Evolutionary conservation across 2,888 invertebrate genomes (phyloP).

Genomic region (Idaea straminata): DNA sequence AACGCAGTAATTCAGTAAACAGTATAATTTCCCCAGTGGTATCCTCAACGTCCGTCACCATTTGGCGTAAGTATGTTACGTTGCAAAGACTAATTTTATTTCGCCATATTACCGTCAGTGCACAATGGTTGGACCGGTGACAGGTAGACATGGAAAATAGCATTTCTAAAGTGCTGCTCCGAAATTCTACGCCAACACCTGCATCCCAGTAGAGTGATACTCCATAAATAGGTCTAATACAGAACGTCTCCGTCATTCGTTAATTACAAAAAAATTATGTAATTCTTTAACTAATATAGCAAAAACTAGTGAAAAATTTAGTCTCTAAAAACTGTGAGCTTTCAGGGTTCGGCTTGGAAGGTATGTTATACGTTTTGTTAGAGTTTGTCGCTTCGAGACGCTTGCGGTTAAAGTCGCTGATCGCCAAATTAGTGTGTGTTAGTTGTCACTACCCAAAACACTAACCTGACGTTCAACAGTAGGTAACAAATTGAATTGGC

Average conservation of each 20-base stretch:
- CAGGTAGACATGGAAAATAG: not conserved
- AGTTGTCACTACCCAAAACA: conserved; percentile 13
- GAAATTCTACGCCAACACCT: not conserved
- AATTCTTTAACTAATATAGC: too few species aligned
- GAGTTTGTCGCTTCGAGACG: too few species aligned
- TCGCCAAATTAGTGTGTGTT: not conserved
- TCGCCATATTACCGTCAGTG: conserved; percentile 3
- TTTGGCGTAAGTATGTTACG: conserved; percentile 23
- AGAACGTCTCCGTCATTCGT: too few species aligned
- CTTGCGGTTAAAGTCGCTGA: not conserved
- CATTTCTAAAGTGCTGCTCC: too few species aligned
- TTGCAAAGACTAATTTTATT: conserved; percentile 29
- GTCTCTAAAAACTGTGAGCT: too few species aligned
- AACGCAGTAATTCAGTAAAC: conserved; percentile 11
- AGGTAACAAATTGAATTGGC: conserved; percentile 29
- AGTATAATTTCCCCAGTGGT: conserved; percentile 23
- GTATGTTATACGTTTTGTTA: too few species aligned
- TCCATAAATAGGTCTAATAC: too few species aligned
- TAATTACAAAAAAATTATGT: not conserved
- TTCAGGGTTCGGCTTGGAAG: too few species aligned
- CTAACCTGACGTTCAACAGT: conserved; percentile 9
- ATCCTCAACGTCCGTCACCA: conserved; percentile 21
- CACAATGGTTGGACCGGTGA: not conserved
- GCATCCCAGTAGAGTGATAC: not conserved
- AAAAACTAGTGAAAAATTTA: too few species aligned